Percentiles rank a stretch among this genome's conserved stretches.
Conservation (phyloP, 2,797 vertebrate genomes). For the Chrysocyon brachyurus region DNA sequence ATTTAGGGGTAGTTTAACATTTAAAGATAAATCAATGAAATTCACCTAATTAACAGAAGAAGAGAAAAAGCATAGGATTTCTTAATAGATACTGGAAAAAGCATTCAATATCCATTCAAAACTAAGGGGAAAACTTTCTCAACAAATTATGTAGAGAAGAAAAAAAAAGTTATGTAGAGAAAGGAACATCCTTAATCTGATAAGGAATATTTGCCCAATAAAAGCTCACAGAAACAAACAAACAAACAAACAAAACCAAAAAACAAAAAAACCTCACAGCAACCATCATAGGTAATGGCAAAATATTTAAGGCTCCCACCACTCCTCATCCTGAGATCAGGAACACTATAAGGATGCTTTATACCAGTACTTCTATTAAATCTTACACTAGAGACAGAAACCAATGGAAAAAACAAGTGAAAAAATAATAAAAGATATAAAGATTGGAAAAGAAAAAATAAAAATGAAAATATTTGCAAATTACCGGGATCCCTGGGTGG, state of each 20-base stretch:
- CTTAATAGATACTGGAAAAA: background rate
- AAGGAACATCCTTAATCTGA: background rate
- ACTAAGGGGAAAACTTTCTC: background rate
- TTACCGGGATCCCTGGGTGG: background rate
- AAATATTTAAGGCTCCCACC: background rate
- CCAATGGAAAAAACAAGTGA: background rate
- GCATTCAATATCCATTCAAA: background rate
- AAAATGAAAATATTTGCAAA: background rate
- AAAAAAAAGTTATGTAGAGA: background rate
- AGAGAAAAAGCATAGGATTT: background rate
- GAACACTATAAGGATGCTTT: background rate
- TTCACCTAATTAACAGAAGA: background rate
- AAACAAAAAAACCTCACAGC: no score
- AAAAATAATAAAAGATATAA: background rate
- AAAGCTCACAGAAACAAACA: background rate
- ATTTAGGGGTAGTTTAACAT: background rate
- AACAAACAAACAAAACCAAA: no score
- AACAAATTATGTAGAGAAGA: background rate
- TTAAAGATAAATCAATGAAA: background rate
- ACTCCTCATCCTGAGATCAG: background rate
- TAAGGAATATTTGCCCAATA: background rate
- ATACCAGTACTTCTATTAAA: background rate
- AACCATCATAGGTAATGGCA: background rate
- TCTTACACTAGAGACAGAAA: background rate
- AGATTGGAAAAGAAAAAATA: background rate